Percentiles rank a stretch among this genome's conserved stretches.
These are phyloP conservation scores for Polydrusus pterygomalis DNA, from an alignment of 2,888 invertebrate species.

Conservation along the genomic window DNA sequence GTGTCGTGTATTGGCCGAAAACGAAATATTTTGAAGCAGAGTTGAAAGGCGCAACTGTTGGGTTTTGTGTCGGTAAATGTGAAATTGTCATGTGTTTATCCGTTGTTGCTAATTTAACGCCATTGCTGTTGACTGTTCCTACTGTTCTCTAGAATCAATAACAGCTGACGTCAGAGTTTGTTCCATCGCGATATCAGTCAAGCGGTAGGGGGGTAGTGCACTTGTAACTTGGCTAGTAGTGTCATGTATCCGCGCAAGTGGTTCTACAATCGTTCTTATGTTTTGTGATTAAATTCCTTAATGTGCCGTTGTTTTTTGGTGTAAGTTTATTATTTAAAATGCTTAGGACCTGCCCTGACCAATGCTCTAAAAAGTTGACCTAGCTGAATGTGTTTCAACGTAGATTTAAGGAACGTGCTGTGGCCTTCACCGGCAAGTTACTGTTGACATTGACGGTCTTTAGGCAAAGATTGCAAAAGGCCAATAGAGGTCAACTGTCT, in stretches of 20 bases:
- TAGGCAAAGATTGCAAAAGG: slow-evolving; percentile 72
- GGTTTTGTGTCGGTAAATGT: slow-evolving; percentile 46
- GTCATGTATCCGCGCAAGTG: slow-evolving; percentile 73
- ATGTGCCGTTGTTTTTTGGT: slow-evolving; percentile 69
- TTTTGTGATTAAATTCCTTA: slow-evolving; percentile 68
- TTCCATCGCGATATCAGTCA: slow-evolving; percentile 70
- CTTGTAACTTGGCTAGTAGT: slow-evolving; percentile 73
- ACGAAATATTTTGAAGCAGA: slow-evolving; percentile 46
- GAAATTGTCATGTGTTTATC: slow-evolving; percentile 56
- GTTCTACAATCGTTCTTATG: slow-evolving; percentile 70
- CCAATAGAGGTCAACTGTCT: slow-evolving; percentile 72
- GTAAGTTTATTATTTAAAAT: slow-evolving; percentile 65
- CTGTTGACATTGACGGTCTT: slow-evolving; percentile 73
- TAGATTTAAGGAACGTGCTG: slow-evolving; percentile 67
- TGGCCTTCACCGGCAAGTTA: slow-evolving; percentile 72
- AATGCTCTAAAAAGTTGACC: slow-evolving; percentile 45
- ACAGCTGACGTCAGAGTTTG: slow-evolving; percentile 71
- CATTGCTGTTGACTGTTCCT: slow-evolving; percentile 64
- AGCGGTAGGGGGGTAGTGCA: slow-evolving; percentile 70
- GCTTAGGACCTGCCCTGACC: slow-evolving; percentile 30
- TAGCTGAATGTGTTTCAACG: slow-evolving; percentile 44
- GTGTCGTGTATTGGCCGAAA: slow-evolving; percentile 62
- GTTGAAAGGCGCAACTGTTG: slow-evolving; percentile 45
- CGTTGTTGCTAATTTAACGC: slow-evolving; percentile 66
- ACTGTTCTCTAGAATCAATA: slow-evolving; percentile 70